Percentiles rank a stretch among this genome's conserved stretches.
Conservation (phyloP, 1,140 invertebrate genomes). For the Bemisia tabaci region DNA sequence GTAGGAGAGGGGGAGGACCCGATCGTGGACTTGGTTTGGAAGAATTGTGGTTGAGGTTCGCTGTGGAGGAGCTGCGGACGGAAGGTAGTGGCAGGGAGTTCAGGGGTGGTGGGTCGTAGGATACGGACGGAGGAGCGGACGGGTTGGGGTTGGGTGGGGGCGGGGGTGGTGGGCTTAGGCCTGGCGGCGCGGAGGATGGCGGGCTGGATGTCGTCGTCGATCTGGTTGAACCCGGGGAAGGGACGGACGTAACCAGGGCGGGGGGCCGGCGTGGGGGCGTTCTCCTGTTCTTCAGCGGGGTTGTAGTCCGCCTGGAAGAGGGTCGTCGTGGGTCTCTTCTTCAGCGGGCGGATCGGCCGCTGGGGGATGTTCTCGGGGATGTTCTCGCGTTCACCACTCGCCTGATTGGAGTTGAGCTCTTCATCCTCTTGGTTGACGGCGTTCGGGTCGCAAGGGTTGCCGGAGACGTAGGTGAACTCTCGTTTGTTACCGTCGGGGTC, state of each 20-base stretch:
- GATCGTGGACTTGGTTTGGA: constrained; percentile 30
- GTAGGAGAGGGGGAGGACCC: constrained; percentile 31
- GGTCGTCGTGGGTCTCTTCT: constrained; percentile 29
- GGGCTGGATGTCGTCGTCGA: constrained; percentile 31
- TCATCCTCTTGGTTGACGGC: constrained; percentile 51
- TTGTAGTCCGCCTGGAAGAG: constrained; percentile 29
- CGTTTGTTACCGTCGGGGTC: constrained; percentile 76
- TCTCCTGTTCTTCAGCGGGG: constrained; percentile 39
- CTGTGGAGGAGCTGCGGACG: constrained; percentile 43
- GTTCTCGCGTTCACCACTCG: constrained; percentile 26
- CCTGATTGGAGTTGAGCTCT: constrained; percentile 12
- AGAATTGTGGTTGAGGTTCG: constrained; percentile 31
- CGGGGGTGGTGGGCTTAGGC: constrained; percentile 32
- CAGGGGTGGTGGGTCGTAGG: constrained; percentile 37
- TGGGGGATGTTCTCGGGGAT: constrained; percentile 22
- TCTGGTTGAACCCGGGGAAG: constrained; percentile 22
- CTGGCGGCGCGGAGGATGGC: constrained; percentile 31
- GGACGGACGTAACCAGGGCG: constrained; percentile 30
- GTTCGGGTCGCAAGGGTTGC: constrained; percentile 76
- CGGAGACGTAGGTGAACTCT: constrained; percentile 79
- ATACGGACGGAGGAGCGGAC: constrained; percentile 34
- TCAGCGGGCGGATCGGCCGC: constrained; percentile 18
- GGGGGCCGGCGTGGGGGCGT: constrained; percentile 39
- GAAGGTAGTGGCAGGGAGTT: constrained; percentile 46
- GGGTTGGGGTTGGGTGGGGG: constrained; percentile 14